Base-by-base conservation (phyloP, 2,113 vertebrate genomes). In the Rafetus swinhoei region DNA sequence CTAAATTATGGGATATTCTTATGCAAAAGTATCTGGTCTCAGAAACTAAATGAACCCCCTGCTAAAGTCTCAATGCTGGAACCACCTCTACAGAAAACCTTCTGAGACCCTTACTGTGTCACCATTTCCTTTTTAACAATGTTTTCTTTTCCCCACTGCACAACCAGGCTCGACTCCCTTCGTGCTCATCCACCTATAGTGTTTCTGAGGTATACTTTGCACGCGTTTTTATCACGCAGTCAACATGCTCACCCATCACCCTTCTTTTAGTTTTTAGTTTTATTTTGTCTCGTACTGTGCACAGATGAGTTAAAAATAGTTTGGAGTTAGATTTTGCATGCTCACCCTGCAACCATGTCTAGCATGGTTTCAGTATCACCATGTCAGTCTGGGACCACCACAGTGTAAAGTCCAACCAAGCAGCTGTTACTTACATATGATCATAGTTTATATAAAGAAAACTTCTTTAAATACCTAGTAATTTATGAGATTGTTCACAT, bases 141-240 rank as follows among this genome's bases (percentile, higher is more conserved):
- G 98, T 98, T 98, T 98, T 98, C 98, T 98, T 98, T 98, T 98
- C 98, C 98, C 97, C 98, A 96, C 97, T 99, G 99, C 99, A 98
- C 99, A 98, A 98, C 98, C 99, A 99, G 99, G 99, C 99, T 99
- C 99, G 99, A 98, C 99, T 99, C 98, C 99, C 99, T 98, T 99
- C 99, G 99, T 99, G 99, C 98, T 99, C 99, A 99, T 99, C 99
- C 98, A 99, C 99, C 98, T 99, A 99, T 99, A 99, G 99, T 99
- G 99, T 99, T 99, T 99, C 99, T 98, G 99, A 99, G 99, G 99
- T 99, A 99, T 98, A 99, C 97, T 98, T 96, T 99, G 99, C 99
- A 99, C 98, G 99, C 98, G 97, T 99, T 98, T 45, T 98, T 98
- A 94, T 97, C 98, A 97, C 96, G 93, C 97, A 96, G 95, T 97